These are phyloP conservation scores for Ptilonorhynchus violaceus DNA, from an alignment of 2,113 vertebrate genomes.

Conservation along the genomic window DNA sequence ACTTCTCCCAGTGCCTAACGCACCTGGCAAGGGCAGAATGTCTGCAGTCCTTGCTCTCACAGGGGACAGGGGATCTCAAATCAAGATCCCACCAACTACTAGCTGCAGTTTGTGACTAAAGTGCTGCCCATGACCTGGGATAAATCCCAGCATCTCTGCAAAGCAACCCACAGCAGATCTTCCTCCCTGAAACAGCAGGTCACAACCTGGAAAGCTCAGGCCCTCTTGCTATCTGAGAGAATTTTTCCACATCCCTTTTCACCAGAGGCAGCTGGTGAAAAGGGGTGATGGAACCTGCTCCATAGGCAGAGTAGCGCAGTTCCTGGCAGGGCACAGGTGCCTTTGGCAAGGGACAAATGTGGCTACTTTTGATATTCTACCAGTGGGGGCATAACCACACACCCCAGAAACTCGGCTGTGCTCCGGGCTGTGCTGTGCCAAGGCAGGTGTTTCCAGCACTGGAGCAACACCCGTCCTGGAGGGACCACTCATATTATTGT, in stretches of 20 bases:
- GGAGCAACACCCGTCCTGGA: neutral
- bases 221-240: neutral
- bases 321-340: neutral
- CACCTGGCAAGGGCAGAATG: neutral
- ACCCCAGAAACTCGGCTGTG: neutral
- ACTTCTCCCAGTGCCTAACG: accelerated
- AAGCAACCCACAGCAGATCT: neutral
- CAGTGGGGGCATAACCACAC: neutral
- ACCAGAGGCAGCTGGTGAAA: neutral
- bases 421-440: neutral
- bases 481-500: neutral
- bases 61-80: neutral
- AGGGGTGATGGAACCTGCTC: neutral
- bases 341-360: accelerated
- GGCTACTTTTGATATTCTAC: neutral
- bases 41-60: neutral
- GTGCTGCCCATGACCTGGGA: neutral
- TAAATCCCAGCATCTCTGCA: neutral
- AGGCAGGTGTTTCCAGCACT: neutral
- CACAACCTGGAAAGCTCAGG: neutral
- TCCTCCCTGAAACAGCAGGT: neutral
- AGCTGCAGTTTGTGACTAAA: neutral
- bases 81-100: neutral
- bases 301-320: neutral
- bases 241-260: neutral